Percentiles rank a stretch among this genome's conserved stretches.
Conservation (phyloP, 2,113 vertebrate genomes). For the Ibidorhyncha struthersii region DNA sequence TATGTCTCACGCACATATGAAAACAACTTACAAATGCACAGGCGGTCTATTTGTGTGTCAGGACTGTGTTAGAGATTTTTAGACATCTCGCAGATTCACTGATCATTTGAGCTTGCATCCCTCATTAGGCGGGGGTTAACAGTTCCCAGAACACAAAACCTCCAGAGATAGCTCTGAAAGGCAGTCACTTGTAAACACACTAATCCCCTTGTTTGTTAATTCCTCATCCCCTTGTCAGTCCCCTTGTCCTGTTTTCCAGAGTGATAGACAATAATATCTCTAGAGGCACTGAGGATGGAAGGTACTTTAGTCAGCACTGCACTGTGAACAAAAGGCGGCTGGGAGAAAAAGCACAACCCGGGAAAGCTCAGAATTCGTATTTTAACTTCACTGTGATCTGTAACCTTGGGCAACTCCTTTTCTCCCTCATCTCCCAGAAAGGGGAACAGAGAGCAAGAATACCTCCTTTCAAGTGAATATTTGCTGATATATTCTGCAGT, state of each 20-base stretch:
- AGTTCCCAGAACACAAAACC: not conserved
- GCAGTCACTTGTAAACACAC: not conserved
- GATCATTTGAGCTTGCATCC: not conserved
- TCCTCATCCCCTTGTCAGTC: not conserved
- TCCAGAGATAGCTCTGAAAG: not conserved
- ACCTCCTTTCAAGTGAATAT: not conserved
- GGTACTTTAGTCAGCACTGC: not conserved
- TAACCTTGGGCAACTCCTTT: not conserved
- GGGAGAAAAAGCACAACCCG: not conserved
- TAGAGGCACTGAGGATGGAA: not conserved
- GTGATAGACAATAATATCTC: not conserved
- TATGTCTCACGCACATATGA: not conserved
- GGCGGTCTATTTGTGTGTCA: not conserved
- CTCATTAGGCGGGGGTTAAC: not conserved
- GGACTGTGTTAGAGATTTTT: not conserved
- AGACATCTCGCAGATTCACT: not conserved
- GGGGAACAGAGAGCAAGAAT: not conserved
- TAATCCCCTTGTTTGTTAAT: not conserved
- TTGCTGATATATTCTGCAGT: not conserved
- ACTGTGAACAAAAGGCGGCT: not conserved
- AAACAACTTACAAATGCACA: not conserved
- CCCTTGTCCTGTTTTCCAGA: not conserved
- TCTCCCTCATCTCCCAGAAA: accelerated
- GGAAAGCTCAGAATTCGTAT: not conserved
- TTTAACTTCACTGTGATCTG: not conserved